Evolutionary conservation across 2,888 invertebrate species (phyloP).

Genomic region (Smittia aterrima): DNA sequence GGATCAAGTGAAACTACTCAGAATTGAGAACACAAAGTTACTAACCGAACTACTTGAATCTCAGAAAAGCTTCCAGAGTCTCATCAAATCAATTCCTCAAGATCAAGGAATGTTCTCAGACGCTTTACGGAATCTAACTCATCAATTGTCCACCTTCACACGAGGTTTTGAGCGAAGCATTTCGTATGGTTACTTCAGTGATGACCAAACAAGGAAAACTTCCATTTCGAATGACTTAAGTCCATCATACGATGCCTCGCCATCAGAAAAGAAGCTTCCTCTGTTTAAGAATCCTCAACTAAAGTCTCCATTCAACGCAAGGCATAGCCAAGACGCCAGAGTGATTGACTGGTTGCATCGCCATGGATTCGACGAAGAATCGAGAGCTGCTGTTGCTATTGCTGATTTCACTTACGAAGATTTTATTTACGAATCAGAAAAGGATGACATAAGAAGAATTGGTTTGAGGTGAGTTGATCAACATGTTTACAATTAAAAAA

Average conservation of each 20-base stretch:
- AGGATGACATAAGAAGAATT: constrained; percentile 77
- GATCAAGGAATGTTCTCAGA: constrained; percentile 66
- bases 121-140: constrained; percentile 56
- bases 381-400: constrained; percentile 64
- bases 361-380: constrained; percentile 66
- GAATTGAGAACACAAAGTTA: constrained; percentile 59
- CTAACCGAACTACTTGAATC: constrained; percentile 73
- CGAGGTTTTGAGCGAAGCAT: constrained; percentile 44
- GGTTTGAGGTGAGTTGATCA: constrained; percentile 65
- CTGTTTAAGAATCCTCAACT: constrained; percentile 50
- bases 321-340: constrained; percentile 53
- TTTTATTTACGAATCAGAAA: constrained; percentile 71
- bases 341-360: constrained; percentile 71
- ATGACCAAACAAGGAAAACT: constrained; percentile 26
- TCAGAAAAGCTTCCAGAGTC: constrained; percentile 69
- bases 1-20: constrained; percentile 54
- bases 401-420: constrained; percentile 81
- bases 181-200: constrained; percentile 44
- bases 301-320: background rate
- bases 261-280: constrained; percentile 42
- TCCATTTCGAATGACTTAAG: constrained; percentile 37
- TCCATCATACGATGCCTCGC: constrained; percentile 21
- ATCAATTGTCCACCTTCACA: constrained; percentile 46
- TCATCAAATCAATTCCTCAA: constrained; percentile 68
- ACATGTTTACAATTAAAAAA: constrained; percentile 39